These are phyloP conservation scores for Poeciliopsis paucimaculata DNA, from an alignment of 2,797 vertebrate genomes.

Conservation along the genomic window DNA sequence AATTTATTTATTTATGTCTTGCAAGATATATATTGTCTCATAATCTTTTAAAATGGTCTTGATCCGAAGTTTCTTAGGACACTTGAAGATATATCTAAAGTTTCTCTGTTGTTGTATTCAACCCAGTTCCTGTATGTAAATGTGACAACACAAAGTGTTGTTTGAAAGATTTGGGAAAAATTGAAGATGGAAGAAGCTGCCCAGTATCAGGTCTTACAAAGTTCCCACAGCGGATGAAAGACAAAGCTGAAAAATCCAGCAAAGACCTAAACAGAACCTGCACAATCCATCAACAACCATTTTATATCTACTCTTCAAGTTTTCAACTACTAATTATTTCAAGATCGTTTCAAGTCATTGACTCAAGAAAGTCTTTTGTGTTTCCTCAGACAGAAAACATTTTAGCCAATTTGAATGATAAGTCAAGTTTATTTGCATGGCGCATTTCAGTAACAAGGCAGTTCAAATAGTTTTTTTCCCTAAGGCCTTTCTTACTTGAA, in stretches of 20 bases:
- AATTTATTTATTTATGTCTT: neutral
- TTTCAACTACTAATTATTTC: neutral
- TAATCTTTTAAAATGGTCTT: constrained; percentile 5
- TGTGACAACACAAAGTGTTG: neutral
- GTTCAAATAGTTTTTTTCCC: no score
- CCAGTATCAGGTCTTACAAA: neutral
- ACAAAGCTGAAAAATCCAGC: neutral
- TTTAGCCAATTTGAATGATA: neutral
- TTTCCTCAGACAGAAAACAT: neutral
- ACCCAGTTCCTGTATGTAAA: neutral
- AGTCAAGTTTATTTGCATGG: no score
- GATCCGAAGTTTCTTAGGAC: constrained; percentile 40
- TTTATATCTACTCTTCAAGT: neutral
- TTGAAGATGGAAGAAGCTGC: neutral
- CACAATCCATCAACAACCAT: neutral
- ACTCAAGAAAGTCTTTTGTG: neutral
- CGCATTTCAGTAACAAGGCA: no score
- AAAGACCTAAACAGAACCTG: neutral
- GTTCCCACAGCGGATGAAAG: neutral
- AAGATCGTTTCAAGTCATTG: neutral
- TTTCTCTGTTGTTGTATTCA: neutral
- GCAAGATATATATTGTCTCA: neutral
- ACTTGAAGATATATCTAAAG: neutral
- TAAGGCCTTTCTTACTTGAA: neutral
- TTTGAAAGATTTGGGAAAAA: neutral